Evolutionary conservation across 2,113 vertebrate species (phyloP).

Genomic region (Patagioenas fasciata): DNA sequence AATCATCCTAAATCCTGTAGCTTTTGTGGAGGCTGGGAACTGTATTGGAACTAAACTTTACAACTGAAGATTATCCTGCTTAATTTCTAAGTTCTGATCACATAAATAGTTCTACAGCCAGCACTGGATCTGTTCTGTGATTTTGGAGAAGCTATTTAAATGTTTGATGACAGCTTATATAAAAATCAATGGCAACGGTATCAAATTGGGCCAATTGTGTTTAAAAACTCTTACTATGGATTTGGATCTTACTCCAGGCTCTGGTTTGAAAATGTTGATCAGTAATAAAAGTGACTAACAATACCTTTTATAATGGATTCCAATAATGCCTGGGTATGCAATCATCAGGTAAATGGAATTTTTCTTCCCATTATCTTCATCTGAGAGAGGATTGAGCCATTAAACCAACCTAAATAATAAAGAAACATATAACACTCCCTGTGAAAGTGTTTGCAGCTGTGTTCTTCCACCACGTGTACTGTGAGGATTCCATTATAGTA

Average conservation of each 20-base stretch:
- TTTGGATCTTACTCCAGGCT: neutral
- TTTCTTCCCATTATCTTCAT: conserved; percentile 22
- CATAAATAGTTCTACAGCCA: neutral
- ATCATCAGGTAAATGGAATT: neutral
- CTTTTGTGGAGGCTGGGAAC: neutral
- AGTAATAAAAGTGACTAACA: conserved; percentile 3
- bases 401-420: conserved; percentile 30
- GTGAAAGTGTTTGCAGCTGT: conserved; percentile 49
- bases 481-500: conserved; percentile 12
- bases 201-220: neutral
- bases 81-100: neutral
- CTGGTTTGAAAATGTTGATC: neutral
- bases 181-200: neutral
- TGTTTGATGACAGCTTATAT: neutral
- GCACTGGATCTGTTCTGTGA: neutral
- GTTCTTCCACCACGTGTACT: neutral
- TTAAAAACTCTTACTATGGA: neutral
- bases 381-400: neutral
- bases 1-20: neutral
- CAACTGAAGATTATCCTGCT: neutral
- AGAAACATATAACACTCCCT: neutral
- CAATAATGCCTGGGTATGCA: neutral
- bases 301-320: neutral
- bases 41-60: neutral
- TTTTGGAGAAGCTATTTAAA: neutral